phyloP scores from a whole-genome alignment of 2,797 vertebrate genomes.

The Bryconaethiops microstoma region DNA sequence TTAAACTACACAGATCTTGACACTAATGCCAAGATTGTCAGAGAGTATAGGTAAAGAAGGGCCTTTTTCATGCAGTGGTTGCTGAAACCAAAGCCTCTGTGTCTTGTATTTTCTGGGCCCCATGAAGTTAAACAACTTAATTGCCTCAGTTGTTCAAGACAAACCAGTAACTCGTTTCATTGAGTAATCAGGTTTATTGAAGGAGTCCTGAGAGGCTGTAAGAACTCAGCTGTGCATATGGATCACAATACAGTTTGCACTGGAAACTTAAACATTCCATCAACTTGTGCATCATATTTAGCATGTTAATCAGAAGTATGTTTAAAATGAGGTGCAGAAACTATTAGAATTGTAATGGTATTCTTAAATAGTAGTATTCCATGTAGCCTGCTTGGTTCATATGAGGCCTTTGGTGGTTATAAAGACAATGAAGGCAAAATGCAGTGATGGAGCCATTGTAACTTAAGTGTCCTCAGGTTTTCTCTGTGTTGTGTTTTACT shows the following conservation, averaged over 20 bases:
- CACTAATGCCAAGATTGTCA: neutral
- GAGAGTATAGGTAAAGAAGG: neutral
- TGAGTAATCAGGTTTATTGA: neutral
- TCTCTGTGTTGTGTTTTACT: slow-evolving; percentile 4
- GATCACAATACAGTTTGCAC: slow-evolving; percentile 42
- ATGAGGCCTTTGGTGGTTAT: slow-evolving; percentile 13
- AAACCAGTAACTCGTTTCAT: neutral
- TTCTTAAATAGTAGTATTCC: slow-evolving; percentile 16
- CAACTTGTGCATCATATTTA: slow-evolving; percentile 19
- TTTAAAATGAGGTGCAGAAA: slow-evolving; percentile 9
- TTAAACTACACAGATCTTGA: neutral
- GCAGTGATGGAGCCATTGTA: slow-evolving; percentile 4
- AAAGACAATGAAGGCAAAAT: neutral
- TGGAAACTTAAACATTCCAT: slow-evolving; percentile 51
- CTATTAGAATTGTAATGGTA: slow-evolving; percentile 12
- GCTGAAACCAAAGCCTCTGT: neutral
- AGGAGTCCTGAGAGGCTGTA: neutral
- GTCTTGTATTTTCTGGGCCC: neutral
- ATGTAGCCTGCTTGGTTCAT: neutral
- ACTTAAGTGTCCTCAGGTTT: slow-evolving; percentile 53
- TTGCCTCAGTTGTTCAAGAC: neutral
- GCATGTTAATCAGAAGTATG: slow-evolving; percentile 34
- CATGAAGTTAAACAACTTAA: neutral
- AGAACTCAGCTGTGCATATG: neutral
- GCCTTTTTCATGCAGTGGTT: neutral